phyloP scores from a whole-genome alignment of 2,113 vertebrate genomes.

The Eptesicus fuscus region DNA sequence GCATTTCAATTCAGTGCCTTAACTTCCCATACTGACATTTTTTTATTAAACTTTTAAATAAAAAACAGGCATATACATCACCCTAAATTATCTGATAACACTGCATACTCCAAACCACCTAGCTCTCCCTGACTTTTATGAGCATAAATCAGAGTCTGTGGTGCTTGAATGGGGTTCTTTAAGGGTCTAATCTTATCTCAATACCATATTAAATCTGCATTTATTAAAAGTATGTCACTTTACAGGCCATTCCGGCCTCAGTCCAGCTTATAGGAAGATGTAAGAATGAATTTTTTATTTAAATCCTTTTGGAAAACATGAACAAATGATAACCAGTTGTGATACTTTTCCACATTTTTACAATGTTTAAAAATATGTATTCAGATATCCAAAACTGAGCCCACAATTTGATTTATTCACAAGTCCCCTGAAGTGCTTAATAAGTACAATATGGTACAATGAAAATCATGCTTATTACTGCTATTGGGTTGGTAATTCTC shows the following conservation, averaged over 20 bases:
- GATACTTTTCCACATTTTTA: slow-evolving; percentile 85
- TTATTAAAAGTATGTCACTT: slow-evolving; percentile 79
- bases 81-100: slow-evolving; percentile 45
- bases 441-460: slow-evolving; percentile 88
- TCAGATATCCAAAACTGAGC: slow-evolving; percentile 85
- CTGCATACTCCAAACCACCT: slow-evolving; percentile 30
- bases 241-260: slow-evolving; percentile 67
- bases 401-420: slow-evolving; percentile 88
- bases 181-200: slow-evolving; percentile 79
- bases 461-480: slow-evolving; percentile 87
- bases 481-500: slow-evolving; percentile 90
- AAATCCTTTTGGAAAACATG: slow-evolving; percentile 81
- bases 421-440: slow-evolving; percentile 87
- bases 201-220: slow-evolving; percentile 77
- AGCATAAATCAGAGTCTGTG: slow-evolving; percentile 59
- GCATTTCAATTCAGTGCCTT: slow-evolving; percentile 35
- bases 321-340: slow-evolving; percentile 87
- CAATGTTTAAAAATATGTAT: slow-evolving; percentile 85
- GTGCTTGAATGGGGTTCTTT: slow-evolving; percentile 39
- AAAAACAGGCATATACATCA: slow-evolving; percentile 45
- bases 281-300: slow-evolving; percentile 80
- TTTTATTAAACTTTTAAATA: slow-evolving; percentile 64
- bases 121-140: slow-evolving; percentile 50
- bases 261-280: slow-evolving; percentile 75
- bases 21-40: slow-evolving; percentile 33